phyloP scores from a whole-genome alignment of 1,140 invertebrate genomes.

The Drosophila sp. region DNA sequence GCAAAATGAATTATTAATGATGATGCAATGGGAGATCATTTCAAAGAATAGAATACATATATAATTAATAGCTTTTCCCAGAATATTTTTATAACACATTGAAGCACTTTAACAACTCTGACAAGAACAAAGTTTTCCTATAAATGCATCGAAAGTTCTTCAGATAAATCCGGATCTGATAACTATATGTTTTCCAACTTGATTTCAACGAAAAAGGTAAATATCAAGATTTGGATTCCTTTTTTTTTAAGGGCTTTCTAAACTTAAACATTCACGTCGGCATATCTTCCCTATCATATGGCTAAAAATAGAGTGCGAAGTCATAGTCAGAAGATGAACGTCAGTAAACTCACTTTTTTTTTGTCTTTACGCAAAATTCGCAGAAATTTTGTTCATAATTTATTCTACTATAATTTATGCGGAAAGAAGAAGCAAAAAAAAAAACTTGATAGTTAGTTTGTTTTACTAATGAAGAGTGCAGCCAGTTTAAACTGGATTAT shows the following conservation, averaged over 20 bases:
- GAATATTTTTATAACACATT: too few species aligned
- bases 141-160: too few species aligned
- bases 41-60: background rate
- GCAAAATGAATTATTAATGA: slow-evolving; percentile 21
- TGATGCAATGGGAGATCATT: background rate
- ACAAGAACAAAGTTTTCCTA: too few species aligned
- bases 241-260: background rate
- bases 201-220: too few species aligned
- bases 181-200: too few species aligned
- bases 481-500: slow-evolving; percentile 70
- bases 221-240: too few species aligned
- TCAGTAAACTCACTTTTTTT: slow-evolving; percentile 26
- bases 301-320: background rate
- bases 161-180: too few species aligned
- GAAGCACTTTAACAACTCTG: too few species aligned
- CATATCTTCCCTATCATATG: slow-evolving; percentile 2
- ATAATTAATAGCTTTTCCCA: background rate
- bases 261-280: background rate
- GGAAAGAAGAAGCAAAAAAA: slow-evolving; percentile 40
- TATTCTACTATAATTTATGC: slow-evolving; percentile 50
- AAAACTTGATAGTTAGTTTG: slow-evolving; percentile 51
- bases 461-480: slow-evolving; percentile 73
- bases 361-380: slow-evolving; percentile 47
- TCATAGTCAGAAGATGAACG: slow-evolving; percentile 25
- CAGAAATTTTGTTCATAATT: slow-evolving; percentile 62